phyloP scores from a whole-genome alignment of 2,888 invertebrate species.

The Oscheius sp. region DNA sequence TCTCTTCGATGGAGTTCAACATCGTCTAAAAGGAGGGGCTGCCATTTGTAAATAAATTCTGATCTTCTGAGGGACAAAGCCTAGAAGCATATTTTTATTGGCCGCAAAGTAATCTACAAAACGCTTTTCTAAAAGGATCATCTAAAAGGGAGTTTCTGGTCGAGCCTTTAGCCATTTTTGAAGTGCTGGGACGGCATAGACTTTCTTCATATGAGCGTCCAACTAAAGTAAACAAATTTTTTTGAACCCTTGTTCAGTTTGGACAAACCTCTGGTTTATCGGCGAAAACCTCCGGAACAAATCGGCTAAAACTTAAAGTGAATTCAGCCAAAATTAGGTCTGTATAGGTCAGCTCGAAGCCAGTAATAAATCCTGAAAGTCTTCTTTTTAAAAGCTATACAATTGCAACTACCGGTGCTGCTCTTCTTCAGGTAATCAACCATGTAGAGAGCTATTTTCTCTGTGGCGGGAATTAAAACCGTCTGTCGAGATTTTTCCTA shows the following conservation, averaged over 20 bases:
- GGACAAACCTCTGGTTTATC: slow-evolving; percentile 26
- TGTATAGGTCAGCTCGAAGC: slow-evolving; percentile 21
- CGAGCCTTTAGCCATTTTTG: slow-evolving; percentile 26
- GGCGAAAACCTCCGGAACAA: slow-evolving; percentile 18
- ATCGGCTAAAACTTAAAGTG: neutral
- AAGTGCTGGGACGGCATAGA: slow-evolving; percentile 22
- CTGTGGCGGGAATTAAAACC: slow-evolving; percentile 36
- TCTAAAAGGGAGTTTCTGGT: slow-evolving; percentile 17
- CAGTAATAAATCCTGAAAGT: slow-evolving; percentile 25
- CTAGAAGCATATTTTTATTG: neutral
- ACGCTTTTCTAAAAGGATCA: neutral
- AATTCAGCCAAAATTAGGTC: slow-evolving; percentile 30
- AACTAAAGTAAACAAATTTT: slow-evolving; percentile 13
- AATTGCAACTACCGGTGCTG: slow-evolving; percentile 19
- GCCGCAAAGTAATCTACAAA: neutral
- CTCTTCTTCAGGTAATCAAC: slow-evolving; percentile 36
- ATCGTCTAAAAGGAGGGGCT: neutral
- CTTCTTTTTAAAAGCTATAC: neutral
- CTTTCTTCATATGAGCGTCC: slow-evolving; percentile 20
- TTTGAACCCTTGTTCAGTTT: neutral
- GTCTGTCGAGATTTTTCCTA: neutral
- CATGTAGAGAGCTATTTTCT: slow-evolving; percentile 37
- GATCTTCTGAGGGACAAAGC: neutral
- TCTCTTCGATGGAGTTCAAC: slow-evolving; percentile 16
- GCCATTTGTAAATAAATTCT: neutral